Conservation (phyloP, 2,888 invertebrate species). For the Troilus luridus region DNA sequence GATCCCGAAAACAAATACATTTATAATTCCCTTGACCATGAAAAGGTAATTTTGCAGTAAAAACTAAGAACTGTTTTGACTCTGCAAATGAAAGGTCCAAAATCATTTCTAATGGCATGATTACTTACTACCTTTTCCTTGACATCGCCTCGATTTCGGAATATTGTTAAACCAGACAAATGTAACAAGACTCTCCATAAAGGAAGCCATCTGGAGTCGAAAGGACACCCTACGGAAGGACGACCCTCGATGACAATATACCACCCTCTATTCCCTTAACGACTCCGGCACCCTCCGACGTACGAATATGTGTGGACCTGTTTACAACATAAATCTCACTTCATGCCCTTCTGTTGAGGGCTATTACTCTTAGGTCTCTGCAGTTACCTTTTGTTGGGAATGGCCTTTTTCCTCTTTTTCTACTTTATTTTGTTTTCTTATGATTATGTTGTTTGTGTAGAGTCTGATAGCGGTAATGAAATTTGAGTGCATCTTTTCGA, state of each 20-base stretch:
- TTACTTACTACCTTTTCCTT: too few species aligned
- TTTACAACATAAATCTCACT: slow-evolving; percentile 44
- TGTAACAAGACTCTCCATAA: background rate
- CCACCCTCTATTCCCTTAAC: background rate
- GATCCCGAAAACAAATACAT: too few species aligned
- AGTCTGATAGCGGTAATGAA: too few species aligned
- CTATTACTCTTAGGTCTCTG: background rate
- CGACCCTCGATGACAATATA: background rate
- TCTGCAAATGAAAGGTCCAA: too few species aligned
- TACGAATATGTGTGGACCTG: slow-evolving; percentile 4
- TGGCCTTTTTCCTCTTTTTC: background rate
- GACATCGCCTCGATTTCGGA: too few species aligned
- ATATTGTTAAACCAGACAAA: too few species aligned
- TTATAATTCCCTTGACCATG: too few species aligned
- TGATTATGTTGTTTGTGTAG: background rate
- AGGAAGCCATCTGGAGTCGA: background rate
- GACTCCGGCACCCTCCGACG: background rate
- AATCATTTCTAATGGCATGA: too few species aligned
- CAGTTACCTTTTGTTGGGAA: background rate
- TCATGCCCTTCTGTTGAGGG: background rate
- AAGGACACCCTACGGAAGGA: background rate
- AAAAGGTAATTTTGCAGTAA: too few species aligned
- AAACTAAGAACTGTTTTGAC: too few species aligned
- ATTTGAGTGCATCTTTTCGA: too few species aligned
- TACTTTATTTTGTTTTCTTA: background rate